Evolutionary conservation across 2,113 vertebrate genomes (phyloP).

Genomic region (Oryzias woworae): DNA sequence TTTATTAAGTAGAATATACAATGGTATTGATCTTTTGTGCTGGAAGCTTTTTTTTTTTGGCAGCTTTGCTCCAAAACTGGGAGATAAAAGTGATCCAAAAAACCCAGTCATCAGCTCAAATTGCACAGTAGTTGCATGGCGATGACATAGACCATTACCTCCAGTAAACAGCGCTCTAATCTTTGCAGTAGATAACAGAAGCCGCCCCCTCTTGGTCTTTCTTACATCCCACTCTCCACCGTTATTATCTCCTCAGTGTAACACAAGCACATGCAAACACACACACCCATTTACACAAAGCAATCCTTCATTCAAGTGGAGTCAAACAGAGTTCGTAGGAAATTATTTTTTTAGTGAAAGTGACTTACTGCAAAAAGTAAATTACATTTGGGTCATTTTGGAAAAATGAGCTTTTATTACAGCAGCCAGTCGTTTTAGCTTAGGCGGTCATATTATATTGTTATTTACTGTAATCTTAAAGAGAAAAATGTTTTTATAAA

Average conservation of each 20-base stretch:
- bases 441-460: no score
- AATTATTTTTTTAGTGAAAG: constrained; percentile 72
- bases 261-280: constrained; percentile 19
- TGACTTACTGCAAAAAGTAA: constrained; percentile 31
- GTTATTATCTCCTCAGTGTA: constrained; percentile 10
- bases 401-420: constrained; percentile 11
- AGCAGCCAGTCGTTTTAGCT: no score
- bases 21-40: neutral
- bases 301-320: constrained; percentile 52
- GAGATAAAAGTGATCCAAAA: constrained; percentile 3
- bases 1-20: no score
- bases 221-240: constrained; percentile 12
- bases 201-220: constrained; percentile 24
- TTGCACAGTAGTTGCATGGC: constrained; percentile 56
- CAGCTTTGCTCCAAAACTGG: constrained; percentile 2
- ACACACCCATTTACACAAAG: constrained; percentile 35
- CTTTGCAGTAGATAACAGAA: constrained; percentile 56
- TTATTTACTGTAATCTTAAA: no score
- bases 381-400: constrained; percentile 2
- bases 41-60: neutral
- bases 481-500: no score
- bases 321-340: constrained; percentile 63
- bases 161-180: constrained; percentile 48
- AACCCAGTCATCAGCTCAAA: constrained; percentile 13
- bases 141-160: constrained; percentile 63